Base-by-base conservation (phyloP, 2,797 vertebrate genomes). In the Remorina albescens region DNA sequence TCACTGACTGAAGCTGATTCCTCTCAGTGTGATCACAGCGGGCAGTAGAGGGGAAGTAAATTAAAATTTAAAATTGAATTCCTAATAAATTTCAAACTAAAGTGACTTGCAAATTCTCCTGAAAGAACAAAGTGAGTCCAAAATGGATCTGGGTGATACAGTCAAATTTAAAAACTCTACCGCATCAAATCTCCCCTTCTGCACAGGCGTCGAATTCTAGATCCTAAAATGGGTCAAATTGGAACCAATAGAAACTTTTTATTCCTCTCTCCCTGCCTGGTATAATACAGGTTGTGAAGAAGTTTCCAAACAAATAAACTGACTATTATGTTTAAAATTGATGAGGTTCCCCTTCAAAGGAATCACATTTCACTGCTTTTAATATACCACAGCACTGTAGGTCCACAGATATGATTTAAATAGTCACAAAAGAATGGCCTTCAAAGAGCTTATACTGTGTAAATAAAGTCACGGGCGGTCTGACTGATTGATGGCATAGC, bases 401-500 rank as follows among this genome's bases (percentile, higher is more conserved):
- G 8, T 25, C n/a, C n/a, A 13, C 1, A 59, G 25, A 18, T 16
- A 18, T n/a, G 3, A 55, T 34, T 80, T 47, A 67, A 23, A 55
- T 46, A 15, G 61, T 49, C 28, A 36, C 41, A 63, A 5, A 16
- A 26, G n/a, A 25, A 59, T 19, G 8, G 12, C 44, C 18, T 63
- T 53, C 13, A 61, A 46, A 28, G 36, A 46, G 21, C 64, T 57
- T 7, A 9, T 21, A 9, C 26, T 36, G 19, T 55, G 8, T 46
- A 55, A 78, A 65, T 72, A 32, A 49, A 49, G 61, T 59, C 42
- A 8, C 21, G 18, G 18, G 8, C 2, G 46, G 72, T 34, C 67
- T 5, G 30, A 51, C 36, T 56, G 66, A 77, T 1, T 76, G 75
- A 80, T 34, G 36, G 44, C 21, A 6, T 32, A 21, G 44, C 19